These are phyloP conservation scores for Hycleus cichorii DNA, from an alignment of 1,140 invertebrate genomes.

Conservation along the genomic window DNA sequence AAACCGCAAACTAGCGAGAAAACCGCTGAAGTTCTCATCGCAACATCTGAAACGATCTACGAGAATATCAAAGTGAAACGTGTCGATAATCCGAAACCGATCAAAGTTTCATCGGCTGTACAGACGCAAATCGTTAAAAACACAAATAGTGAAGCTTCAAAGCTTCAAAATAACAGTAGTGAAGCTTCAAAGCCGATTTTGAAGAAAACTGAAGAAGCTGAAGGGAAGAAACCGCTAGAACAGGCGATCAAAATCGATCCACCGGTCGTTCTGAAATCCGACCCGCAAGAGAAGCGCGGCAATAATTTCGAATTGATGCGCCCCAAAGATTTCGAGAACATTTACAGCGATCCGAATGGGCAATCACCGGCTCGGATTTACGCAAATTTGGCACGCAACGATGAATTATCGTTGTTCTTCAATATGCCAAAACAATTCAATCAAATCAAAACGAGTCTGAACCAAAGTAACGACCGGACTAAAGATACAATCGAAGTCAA, in stretches of 20 bases:
- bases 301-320: conserved; percentile 35
- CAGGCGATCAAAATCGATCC: conserved; percentile 21
- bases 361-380: conserved; percentile 30
- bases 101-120: conserved; percentile 33
- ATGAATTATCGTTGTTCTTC: conserved; percentile 34
- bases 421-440: conserved; percentile 41
- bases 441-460: conserved; percentile 40
- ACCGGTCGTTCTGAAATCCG: neutral
- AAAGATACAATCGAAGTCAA: conserved; percentile 53
- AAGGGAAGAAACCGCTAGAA: neutral
- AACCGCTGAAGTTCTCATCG: conserved; percentile 28
- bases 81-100: conserved; percentile 28
- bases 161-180: neutral
- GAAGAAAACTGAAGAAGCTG: neutral
- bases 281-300: conserved; percentile 12
- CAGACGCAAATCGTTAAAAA: conserved; percentile 36
- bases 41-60: conserved; percentile 32
- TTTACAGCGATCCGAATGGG: conserved; percentile 33
- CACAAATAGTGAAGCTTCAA: conserved; percentile 19
- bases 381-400: conserved; percentile 34
- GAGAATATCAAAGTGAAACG: conserved; percentile 38
- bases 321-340: conserved; percentile 39
- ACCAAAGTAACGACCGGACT: conserved; percentile 15
- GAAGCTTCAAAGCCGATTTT: conserved; percentile 9
- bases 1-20: conserved; percentile 4